Evolutionary conservation across 2,797 vertebrate species (phyloP), one percentile per base, ranked within the genome.

Genomic region (Heteromormyrus szaboi): DNA sequence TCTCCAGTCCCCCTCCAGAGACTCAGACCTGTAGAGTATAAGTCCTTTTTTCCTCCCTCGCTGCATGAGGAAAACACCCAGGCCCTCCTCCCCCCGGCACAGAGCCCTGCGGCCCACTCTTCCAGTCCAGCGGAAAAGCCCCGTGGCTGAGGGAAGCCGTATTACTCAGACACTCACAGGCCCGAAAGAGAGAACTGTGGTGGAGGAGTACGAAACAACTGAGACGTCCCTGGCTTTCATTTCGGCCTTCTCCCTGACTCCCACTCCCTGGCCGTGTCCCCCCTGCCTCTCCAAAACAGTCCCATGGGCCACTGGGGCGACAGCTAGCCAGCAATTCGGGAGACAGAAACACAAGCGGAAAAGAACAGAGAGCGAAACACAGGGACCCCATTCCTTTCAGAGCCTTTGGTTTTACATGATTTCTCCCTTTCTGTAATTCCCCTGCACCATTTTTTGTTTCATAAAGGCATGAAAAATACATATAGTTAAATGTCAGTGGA

Each of bases 401-500:
- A 4, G 29, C 62, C 11, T 4, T n/a, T 2, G 2, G 79, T 51
- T 65, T 4, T 25, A 22, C 29, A 56, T 86, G 76, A 51, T 86
- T 22, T 87, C 14, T 86, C 51, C 25, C 9, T 85, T 79, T 90
- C 54, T 90, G 91, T 90, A 79, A 91, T 89, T 90, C 84, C 90
- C 76, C 86, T 51, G 72, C 44, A 84, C 72, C 33, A 37, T 41
- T 41, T 76, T 76, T 41, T 89, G 79, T 41, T 86, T 53, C 37
- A 29, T 68, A 89, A 65, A 89, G 2, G 88, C 90, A 90, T 91
- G 92, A 93, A 89, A 91, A 88, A 91, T 91, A 92, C 88, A 92
- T 88, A 90, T 53, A 90, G 83, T 68, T 79, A 95, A 96, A 96
- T 95, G 94, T 95, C 96, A 96, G 92, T 92, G 95, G 95, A 95